Evolutionary conservation across 1,140 invertebrate species (phyloP).

Genomic region (Drosophila setifemur): DNA sequence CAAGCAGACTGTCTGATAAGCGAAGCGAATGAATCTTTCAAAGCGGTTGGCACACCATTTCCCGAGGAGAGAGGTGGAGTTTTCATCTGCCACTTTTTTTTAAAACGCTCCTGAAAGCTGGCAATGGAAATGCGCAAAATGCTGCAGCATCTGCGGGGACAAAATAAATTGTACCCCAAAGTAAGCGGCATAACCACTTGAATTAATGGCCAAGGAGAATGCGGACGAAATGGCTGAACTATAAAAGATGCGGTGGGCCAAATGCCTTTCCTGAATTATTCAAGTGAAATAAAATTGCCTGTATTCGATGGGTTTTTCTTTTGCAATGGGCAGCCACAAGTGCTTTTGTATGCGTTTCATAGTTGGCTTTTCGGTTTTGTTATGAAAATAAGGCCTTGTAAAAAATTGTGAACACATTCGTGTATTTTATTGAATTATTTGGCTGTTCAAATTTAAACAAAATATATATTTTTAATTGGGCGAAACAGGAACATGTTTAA

Average conservation of each 20-base stretch:
- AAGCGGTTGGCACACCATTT: slow-evolving; percentile 28
- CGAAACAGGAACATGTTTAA: no score
- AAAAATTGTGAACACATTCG: not conserved
- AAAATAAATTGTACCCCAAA: slow-evolving; percentile 37
- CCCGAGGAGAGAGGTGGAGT: not conserved
- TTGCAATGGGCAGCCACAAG: not conserved
- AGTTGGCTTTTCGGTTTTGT: slow-evolving; percentile 18
- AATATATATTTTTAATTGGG: no score
- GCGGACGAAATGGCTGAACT: slow-evolving; percentile 6
- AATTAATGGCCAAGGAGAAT: slow-evolving; percentile 36
- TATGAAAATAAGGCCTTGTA: not conserved
- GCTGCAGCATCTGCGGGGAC: slow-evolving; percentile 28
- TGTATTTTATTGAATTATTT: not conserved
- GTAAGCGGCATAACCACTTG: slow-evolving; percentile 32
- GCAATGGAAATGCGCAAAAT: slow-evolving; percentile 59
- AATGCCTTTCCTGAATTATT: slow-evolving; percentile 10
- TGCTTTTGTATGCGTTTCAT: not conserved
- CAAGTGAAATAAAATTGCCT: slow-evolving; percentile 11
- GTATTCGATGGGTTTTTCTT: not conserved
- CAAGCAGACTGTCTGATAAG: slow-evolving; percentile 54
- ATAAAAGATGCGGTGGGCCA: slow-evolving; percentile 24
- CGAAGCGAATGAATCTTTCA: slow-evolving; percentile 53
- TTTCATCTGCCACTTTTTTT: slow-evolving; percentile 37
- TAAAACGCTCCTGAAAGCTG: slow-evolving; percentile 31
- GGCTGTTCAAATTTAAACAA: not conserved